A percentile compares a stretch with the other conserved stretches of the same genome.
Conservation (phyloP, 2,113 vertebrate genomes). For the Dicerorhinus sumatrensis region DNA sequence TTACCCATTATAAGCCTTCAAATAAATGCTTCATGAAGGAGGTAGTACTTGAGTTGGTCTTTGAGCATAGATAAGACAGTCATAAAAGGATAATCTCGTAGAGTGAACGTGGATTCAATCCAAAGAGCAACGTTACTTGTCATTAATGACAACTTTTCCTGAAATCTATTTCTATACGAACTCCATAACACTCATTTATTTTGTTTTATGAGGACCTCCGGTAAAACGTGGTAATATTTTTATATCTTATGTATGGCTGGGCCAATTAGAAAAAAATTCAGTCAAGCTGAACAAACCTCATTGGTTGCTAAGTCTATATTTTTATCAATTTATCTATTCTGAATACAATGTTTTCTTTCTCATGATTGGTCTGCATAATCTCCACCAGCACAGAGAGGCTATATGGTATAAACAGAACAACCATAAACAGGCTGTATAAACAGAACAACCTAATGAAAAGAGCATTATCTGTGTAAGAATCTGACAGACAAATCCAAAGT, state of each 20-base stretch:
- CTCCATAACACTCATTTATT: background rate
- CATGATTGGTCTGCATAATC: background rate
- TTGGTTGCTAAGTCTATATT: background rate
- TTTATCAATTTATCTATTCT: background rate
- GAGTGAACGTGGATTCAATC: background rate
- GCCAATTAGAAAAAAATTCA: background rate
- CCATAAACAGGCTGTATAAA: background rate
- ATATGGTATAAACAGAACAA: background rate
- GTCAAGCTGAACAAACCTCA: background rate
- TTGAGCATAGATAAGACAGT: background rate
- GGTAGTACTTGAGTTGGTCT: background rate
- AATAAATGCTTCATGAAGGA: background rate
- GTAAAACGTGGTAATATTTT: background rate
- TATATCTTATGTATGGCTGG: background rate
- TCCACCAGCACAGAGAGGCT: background rate
- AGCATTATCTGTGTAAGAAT: background rate
- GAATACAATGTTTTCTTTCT: background rate
- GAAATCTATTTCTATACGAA: background rate
- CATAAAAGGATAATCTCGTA: background rate
- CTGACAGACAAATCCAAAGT: background rate
- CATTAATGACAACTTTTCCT: background rate
- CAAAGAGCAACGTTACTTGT: background rate
- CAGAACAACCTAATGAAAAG: background rate
- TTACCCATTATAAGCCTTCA: background rate
- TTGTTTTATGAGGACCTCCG: background rate